These are phyloP conservation scores for Sitta carolinensis DNA, from an alignment of 2,797 vertebrate genomes.

Conservation along the genomic window DNA sequence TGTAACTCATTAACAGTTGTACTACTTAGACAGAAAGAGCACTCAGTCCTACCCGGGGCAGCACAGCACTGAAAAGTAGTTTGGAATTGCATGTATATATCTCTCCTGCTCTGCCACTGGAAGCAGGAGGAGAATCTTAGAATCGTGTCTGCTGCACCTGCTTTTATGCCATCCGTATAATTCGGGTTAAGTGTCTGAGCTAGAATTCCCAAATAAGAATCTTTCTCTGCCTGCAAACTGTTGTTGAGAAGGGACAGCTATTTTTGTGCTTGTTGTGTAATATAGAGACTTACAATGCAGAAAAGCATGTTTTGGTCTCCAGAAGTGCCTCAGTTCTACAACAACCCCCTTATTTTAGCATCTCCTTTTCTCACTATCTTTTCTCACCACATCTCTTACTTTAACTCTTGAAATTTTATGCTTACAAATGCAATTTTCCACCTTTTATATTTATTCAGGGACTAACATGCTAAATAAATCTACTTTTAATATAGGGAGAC, in stretches of 20 bases:
- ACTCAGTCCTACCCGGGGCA: background rate
- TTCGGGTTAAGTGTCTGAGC: background rate
- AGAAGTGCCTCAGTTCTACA: background rate
- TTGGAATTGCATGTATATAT: background rate
- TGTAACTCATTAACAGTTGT: background rate
- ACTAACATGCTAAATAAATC: background rate
- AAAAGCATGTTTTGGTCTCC: background rate
- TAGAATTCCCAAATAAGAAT: background rate
- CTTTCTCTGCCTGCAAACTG: background rate
- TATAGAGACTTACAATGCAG: background rate
- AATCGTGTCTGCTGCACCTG: background rate
- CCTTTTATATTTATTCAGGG: background rate
- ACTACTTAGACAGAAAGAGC: background rate
- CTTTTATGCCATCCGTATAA: accelerated
- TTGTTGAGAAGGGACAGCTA: background rate
- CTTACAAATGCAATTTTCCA: background rate
- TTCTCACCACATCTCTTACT: background rate
- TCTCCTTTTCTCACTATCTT: background rate
- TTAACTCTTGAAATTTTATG: background rate
- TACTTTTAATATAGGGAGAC: background rate
- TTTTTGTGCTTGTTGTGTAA: background rate
- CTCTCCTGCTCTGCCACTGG: background rate
- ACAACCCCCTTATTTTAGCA: background rate
- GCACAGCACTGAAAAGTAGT: background rate
- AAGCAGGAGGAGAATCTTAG: background rate